These are phyloP conservation scores for Lissonota sp. DNA, from an alignment of 2,888 invertebrate species.

Conservation along the genomic window DNA sequence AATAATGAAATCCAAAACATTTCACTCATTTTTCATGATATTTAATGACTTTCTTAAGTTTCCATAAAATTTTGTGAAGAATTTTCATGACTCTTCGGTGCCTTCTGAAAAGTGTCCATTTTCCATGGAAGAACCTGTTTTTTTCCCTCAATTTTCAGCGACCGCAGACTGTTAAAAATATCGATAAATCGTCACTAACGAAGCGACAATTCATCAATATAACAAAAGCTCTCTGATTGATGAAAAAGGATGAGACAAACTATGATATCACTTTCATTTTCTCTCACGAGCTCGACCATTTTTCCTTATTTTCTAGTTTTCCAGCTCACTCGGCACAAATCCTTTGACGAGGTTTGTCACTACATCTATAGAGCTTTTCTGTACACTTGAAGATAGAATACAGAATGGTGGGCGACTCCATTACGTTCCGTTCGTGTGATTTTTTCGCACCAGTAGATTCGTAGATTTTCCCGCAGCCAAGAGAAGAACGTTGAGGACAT, in stretches of 20 bases:
- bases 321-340: conserved; percentile 15
- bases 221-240: no score
- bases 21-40: no score
- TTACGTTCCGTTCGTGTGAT: background rate
- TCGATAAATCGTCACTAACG: background rate
- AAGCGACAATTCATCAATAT: no score
- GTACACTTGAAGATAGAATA: background rate
- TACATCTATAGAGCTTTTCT: background rate
- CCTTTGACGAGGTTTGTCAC: conserved; percentile 11
- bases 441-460: conserved; percentile 18
- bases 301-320: background rate
- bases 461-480: background rate
- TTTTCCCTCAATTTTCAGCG: no score
- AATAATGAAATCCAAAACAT: no score
- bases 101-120: no score
- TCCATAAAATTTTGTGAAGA: no score
- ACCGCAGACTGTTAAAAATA: background rate
- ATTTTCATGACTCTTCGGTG: no score
- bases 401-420: background rate
- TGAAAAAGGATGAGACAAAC: no score
- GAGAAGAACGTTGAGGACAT: background rate
- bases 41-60: no score
- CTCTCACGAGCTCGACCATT: background rate
- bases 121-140: no score
- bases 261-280: no score